Evolutionary conservation across 2,113 vertebrate genomes (phyloP).

Genomic region (Pithys albifrons): DNA sequence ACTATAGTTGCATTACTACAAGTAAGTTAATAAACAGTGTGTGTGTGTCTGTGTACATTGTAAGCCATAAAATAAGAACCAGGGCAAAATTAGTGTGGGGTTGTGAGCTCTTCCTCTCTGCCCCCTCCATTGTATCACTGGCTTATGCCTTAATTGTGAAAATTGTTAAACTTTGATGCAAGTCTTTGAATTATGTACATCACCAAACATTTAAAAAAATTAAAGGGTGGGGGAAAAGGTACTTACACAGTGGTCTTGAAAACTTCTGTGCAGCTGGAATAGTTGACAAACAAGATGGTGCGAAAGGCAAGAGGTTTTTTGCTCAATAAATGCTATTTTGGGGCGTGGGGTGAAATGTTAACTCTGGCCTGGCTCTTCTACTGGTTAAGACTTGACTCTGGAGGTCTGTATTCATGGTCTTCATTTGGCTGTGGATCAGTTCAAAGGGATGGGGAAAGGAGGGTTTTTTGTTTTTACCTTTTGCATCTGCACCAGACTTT

Average conservation of each 20-base stretch:
- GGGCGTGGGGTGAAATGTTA: background rate
- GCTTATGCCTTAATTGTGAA: background rate
- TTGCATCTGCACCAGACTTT: background rate
- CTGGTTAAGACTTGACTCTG: background rate
- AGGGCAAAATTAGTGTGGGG: background rate
- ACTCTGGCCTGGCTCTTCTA: background rate
- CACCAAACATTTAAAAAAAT: background rate
- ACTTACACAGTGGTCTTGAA: background rate
- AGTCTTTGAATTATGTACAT: background rate
- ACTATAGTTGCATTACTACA: background rate
- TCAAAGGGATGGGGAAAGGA: background rate
- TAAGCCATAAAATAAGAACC: slow-evolving; percentile 15
- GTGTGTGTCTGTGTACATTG: background rate
- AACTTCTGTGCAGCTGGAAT: background rate
- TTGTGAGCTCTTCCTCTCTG: background rate
- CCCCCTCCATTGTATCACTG: background rate
- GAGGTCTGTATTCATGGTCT: background rate
- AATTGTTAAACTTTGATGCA: background rate
- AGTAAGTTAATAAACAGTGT: background rate
- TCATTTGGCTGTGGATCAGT: background rate
- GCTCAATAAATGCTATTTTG: background rate
- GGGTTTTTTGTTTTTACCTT: background rate
- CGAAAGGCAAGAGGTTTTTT: background rate
- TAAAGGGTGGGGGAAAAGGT: background rate
- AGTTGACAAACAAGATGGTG: background rate